Base-by-base conservation (phyloP, 2,797 vertebrate genomes). In the Mus minutoides region DNA sequence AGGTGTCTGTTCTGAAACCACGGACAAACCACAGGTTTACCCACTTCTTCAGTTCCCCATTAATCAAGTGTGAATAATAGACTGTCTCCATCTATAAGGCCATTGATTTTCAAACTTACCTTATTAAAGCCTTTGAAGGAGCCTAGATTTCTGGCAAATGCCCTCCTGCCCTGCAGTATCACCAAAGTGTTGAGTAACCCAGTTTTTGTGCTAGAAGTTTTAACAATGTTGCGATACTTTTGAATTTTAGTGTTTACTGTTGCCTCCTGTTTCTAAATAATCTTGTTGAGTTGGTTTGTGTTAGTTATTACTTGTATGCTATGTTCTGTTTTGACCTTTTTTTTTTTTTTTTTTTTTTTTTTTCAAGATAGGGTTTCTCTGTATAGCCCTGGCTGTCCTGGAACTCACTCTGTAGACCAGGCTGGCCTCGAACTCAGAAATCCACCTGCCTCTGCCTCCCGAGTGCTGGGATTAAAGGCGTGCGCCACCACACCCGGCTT, bases 141-240 rank as follows among this genome's bases (percentile, higher is more conserved):
- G n/a, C n/a, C n/a, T n/a, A n/a, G n/a, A n/a, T n/a, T n/a, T n/a
- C 92, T 96, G 87, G 58, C 37, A 83, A 79, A 95, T 96, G 52
- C 22, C 10, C 60, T 16, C 12, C 90, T 91, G 52, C 31, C 31
- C 7, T 94, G 52, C 83, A 54, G 90, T 58, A 60, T 88, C 58
- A 82, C 86, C 49, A 76, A 21, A 92, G 77, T 54, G 80, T 76
- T 85, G 31, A 46, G 2, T 60, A 5, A 17, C 60, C 69, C 90
- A 43, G 54, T 92, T 92, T 96, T 93, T 79, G 91, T 94, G 67
- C 73, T 86, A 40, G 43, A 40, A 73, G 17, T 87, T 49, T 93
- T 95, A 93, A 62, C 12, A 85, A 14, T 82, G 29, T 91, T 89
- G 14, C 54, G 64, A 84, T 73, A 37, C 43, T 49, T 97, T 94